Conservation (phyloP, 1,140 invertebrate species). For the Drosophila bocki region DNA sequence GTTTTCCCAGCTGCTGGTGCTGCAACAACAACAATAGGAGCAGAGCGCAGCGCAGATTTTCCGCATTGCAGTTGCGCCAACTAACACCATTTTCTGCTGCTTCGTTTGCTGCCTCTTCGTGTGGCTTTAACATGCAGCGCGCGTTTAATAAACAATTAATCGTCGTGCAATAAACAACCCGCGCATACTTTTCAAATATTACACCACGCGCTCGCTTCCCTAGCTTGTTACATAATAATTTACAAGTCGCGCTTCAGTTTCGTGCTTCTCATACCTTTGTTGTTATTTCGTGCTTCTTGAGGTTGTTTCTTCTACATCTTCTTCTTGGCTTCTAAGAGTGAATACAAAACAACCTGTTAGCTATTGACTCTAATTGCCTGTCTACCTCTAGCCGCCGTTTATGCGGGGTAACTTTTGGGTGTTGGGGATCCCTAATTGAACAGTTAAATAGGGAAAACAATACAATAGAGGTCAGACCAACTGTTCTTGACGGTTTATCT, state of each 20-base stretch:
- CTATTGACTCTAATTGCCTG: not conserved
- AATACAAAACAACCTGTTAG: constrained; percentile 55
- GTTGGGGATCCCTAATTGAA: not conserved
- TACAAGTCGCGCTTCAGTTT: constrained; percentile 56
- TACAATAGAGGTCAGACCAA: not conserved
- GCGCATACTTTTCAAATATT: constrained; percentile 57
- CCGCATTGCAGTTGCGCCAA: constrained; percentile 71
- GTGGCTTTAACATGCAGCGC: constrained; percentile 52
- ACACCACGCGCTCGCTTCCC: constrained; percentile 34
- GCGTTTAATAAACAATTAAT: constrained; percentile 81
- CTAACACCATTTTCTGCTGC: constrained; percentile 68
- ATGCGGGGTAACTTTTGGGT: not conserved
- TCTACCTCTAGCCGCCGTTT: not conserved
- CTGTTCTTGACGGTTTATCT: not conserved
- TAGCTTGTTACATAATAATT: constrained; percentile 60
- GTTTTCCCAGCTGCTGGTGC: constrained; percentile 70
- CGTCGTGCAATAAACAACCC: constrained; percentile 65
- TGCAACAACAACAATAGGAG: constrained; percentile 36
- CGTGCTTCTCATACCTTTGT: constrained; percentile 17
- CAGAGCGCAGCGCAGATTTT: constrained; percentile 58
- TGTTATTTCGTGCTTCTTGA: constrained; percentile 28
- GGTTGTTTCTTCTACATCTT: constrained; percentile 16
- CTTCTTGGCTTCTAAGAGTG: constrained; percentile 21
- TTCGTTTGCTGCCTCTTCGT: constrained; percentile 28
- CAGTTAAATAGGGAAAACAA: not conserved